phyloP scores from a whole-genome alignment of 2,797 vertebrate genomes.

The Phoeniculus purpureus region DNA sequence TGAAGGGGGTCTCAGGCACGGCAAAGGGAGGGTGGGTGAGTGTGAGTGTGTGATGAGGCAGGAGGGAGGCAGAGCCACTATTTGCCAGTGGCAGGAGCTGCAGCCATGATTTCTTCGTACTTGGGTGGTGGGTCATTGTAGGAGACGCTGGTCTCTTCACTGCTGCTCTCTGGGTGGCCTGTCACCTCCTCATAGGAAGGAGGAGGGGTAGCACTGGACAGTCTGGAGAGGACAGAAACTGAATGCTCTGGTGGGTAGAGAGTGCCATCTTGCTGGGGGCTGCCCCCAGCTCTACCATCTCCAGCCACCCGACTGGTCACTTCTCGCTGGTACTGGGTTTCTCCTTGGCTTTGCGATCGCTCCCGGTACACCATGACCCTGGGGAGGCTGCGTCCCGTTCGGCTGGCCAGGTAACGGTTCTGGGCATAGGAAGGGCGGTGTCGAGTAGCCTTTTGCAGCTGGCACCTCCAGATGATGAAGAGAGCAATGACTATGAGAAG shows the following conservation, averaged over 20 bases:
- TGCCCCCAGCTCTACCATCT: conserved; percentile 43
- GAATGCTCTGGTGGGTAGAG: conserved; percentile 83
- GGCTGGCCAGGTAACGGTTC: conserved; percentile 85
- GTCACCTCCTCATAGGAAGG: conserved; percentile 91
- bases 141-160: conserved; percentile 81
- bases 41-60: not conserved
- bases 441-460: conserved; percentile 88
- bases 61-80: conserved; percentile 18
- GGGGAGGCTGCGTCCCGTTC: conserved; percentile 82
- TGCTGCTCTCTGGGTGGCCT: conserved; percentile 84
- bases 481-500: conserved; percentile 88
- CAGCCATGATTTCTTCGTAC: conserved; percentile 88
- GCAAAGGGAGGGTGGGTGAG: not conserved
- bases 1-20: not conserved
- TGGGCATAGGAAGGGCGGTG: conserved; percentile 87
- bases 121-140: conserved; percentile 87
- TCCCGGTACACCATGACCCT: conserved; percentile 87
- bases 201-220: conserved; percentile 86
- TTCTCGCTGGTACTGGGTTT: conserved; percentile 69
- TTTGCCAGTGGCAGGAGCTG: conserved; percentile 48
- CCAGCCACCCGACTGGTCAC: conserved; percentile 40
- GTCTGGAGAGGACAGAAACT: conserved; percentile 77
- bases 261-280: conserved; percentile 66
- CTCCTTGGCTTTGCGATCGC: conserved; percentile 70
- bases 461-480: conserved; percentile 92